Conservation (phyloP, 2,113 vertebrate genomes). For the Herpailurus yagouaroundi region DNA sequence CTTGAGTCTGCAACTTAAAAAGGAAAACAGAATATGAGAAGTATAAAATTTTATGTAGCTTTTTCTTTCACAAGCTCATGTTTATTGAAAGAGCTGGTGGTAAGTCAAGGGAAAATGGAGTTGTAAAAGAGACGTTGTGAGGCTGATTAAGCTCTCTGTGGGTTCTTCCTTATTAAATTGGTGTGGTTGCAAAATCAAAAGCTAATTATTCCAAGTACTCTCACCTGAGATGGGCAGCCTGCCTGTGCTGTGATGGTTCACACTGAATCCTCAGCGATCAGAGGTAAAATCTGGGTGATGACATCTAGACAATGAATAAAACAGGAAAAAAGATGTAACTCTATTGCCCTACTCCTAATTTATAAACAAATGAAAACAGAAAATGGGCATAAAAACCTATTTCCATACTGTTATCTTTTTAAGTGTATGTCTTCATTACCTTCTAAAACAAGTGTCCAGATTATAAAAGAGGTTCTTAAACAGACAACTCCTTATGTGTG, state of each 20-base stretch:
- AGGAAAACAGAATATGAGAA: conserved; percentile 52
- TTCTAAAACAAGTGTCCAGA: background rate
- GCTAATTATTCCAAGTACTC: background rate
- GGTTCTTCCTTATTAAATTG: conserved; percentile 45
- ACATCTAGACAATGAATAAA: background rate
- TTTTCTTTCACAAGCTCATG: conserved; percentile 50
- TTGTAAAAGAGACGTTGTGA: conserved; percentile 43
- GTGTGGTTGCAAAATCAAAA: conserved; percentile 50
- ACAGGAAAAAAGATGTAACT: background rate
- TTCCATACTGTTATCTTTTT: background rate
- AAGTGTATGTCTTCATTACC: background rate
- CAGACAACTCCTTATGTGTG: background rate
- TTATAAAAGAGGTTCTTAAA: background rate
- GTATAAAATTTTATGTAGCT: conserved; percentile 45
- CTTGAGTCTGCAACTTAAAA: conserved; percentile 67
- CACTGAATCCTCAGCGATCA: background rate
- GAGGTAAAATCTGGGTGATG: background rate
- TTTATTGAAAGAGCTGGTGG: conserved; percentile 53
- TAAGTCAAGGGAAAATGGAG: conserved; percentile 43
- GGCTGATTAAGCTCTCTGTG: background rate
- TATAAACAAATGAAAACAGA: background rate
- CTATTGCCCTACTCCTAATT: background rate
- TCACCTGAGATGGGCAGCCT: conserved; percentile 34
- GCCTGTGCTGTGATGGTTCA: background rate
- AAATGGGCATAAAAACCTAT: background rate